phyloP scores from a whole-genome alignment of 2,113 vertebrate species.

The Melanotaenia duboulayi region DNA sequence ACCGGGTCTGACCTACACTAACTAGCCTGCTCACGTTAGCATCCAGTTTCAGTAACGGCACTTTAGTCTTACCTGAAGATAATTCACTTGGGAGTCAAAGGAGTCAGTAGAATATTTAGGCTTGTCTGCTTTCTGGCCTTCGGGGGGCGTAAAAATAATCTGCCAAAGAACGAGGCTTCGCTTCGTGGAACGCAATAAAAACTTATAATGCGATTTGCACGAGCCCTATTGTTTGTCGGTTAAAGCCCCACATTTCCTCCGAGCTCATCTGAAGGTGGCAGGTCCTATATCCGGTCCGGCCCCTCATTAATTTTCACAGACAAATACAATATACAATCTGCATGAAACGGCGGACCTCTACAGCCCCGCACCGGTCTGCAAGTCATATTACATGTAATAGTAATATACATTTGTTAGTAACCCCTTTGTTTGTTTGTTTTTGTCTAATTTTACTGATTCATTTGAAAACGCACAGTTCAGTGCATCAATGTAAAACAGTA shows the following conservation, averaged over 20 bases:
- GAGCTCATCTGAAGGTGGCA: constrained; percentile 58
- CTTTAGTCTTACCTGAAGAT: constrained; percentile 62
- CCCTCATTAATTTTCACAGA: constrained; percentile 21
- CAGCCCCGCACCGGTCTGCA: background rate
- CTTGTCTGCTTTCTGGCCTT: background rate
- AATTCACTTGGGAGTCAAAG: constrained; percentile 12
- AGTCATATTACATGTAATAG: background rate
- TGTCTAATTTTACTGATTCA: background rate
- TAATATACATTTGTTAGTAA: background rate
- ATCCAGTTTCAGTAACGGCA: constrained; percentile 9
- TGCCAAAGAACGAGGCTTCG: background rate
- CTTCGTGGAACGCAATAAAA: constrained; percentile 23
- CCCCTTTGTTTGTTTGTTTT: background rate
- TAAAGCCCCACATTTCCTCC: constrained; percentile 67
- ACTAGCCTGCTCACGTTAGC: constrained; percentile 47
- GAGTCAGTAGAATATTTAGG: background rate
- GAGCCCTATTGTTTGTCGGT: constrained; percentile 73
- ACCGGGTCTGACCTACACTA: constrained; percentile 47
- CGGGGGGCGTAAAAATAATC: background rate
- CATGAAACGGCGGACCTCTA: background rate
- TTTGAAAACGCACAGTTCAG: background rate
- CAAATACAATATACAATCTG: background rate
- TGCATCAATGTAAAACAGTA: background rate
- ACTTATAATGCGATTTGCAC: constrained; percentile 36
- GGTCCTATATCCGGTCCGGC: constrained; percentile 71